Conservation (phyloP, 2,888 invertebrate species). For the Stegana nigrithorax region DNA sequence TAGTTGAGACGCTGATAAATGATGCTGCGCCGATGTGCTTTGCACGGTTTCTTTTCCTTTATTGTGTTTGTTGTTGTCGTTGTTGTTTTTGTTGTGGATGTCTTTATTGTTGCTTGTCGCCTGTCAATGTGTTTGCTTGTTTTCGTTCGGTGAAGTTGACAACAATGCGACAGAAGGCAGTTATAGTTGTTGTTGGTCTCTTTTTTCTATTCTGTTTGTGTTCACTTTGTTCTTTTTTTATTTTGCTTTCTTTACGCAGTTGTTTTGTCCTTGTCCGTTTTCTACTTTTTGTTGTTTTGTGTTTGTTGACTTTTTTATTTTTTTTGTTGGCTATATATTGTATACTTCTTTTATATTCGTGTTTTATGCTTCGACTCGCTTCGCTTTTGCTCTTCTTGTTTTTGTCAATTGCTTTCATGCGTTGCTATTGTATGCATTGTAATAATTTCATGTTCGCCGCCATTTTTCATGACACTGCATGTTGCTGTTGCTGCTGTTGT, state of each 20-base stretch:
- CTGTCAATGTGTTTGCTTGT: conserved; percentile 30
- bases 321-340: neutral
- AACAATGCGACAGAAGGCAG: conserved; percentile 22
- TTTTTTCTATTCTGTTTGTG: too few species aligned
- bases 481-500: conserved; percentile 31
- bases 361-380: too few species aligned
- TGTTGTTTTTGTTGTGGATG: conserved; percentile 18
- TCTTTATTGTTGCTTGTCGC: conserved; percentile 44
- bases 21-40: conserved; percentile 45
- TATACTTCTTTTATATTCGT: too few species aligned
- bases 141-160: conserved; percentile 18
- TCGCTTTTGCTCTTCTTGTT: conserved; percentile 28
- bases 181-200: conserved; percentile 10
- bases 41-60: neutral
- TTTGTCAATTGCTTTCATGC: conserved; percentile 12
- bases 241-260: neutral
- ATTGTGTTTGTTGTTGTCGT: neutral
- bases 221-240: neutral
- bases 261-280: conserved; percentile 9
- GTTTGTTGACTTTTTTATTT: neutral
- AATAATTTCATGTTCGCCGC: conserved; percentile 53
- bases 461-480: conserved; percentile 59
- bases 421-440: conserved; percentile 29
- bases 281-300: neutral
- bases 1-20: conserved; percentile 58